phyloP scores from a whole-genome alignment of 2,797 vertebrate species.

The Lepus townsendii region DNA sequence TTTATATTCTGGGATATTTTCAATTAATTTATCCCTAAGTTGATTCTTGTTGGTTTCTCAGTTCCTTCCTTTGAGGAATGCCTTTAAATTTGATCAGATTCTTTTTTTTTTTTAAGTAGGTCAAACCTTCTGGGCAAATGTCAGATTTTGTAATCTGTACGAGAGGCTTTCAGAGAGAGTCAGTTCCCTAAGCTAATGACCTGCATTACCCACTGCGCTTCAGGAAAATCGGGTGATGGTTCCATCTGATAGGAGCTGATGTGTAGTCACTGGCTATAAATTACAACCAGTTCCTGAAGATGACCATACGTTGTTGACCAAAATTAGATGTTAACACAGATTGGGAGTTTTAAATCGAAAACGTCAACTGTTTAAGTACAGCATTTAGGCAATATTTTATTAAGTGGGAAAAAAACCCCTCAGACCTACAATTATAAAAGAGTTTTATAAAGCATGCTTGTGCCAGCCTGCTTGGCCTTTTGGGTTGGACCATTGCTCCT shows the following conservation, averaged over 20 bases:
- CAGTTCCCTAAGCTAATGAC: neutral
- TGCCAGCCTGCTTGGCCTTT: neutral
- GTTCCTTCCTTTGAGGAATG: neutral
- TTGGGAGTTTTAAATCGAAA: slow-evolving; percentile 26
- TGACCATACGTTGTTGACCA: neutral
- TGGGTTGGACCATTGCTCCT: neutral
- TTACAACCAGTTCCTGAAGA: slow-evolving; percentile 13
- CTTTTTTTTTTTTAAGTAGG: neutral
- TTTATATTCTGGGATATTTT: slow-evolving; percentile 27
- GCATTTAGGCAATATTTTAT: slow-evolving; percentile 26
- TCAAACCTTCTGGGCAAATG: slow-evolving; percentile 20
- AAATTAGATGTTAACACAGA: slow-evolving; percentile 22
- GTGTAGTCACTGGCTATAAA: slow-evolving; percentile 24
- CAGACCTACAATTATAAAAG: neutral
- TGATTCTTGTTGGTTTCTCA: slow-evolving; percentile 48
- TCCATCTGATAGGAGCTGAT: slow-evolving; percentile 9
- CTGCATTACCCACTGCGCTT: slow-evolving; percentile 9
- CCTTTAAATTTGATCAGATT: slow-evolving; percentile 55
- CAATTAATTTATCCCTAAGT: neutral
- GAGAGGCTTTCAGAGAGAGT: neutral
- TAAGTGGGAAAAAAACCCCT: neutral
- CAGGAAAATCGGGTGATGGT: neutral
- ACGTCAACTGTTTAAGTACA: neutral
- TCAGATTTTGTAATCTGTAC: slow-evolving; percentile 29
- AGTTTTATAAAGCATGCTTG: neutral